Evolutionary conservation across 1,140 invertebrate genomes (phyloP).

Genomic region (Semibalanus balanoides): DNA sequence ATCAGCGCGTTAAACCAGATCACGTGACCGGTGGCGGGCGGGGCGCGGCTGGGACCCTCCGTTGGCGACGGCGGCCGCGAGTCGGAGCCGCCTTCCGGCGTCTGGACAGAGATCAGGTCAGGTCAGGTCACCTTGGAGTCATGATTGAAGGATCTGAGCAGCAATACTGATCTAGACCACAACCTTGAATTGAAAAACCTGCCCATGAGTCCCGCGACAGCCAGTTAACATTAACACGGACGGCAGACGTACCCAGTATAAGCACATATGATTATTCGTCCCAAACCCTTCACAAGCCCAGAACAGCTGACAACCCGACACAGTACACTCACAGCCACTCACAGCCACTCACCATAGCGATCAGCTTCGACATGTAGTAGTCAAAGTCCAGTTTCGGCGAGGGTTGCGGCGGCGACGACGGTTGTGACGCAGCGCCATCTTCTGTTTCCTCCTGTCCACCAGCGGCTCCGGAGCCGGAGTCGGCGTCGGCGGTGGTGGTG

Average conservation of each 20-base stretch:
- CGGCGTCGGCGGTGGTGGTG: not conserved
- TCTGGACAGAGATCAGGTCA: not conserved
- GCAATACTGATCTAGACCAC: too few relatives aligned
- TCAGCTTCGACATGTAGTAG: not conserved
- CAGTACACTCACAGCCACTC: too few relatives aligned
- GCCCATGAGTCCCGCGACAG: too few relatives aligned
- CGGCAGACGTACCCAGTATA: too few relatives aligned
- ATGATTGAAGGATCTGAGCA: too few relatives aligned
- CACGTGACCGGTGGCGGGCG: not conserved
- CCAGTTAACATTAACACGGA: too few relatives aligned
- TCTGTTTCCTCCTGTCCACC: not conserved
- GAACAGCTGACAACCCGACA: too few relatives aligned
- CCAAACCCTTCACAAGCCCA: too few relatives aligned
- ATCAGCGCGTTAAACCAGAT: conserved; percentile 4
- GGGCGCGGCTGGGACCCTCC: not conserved
- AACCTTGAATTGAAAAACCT: too few relatives aligned
- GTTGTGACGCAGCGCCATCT: too few relatives aligned
- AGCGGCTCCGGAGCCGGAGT: not conserved
- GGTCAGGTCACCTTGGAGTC: not conserved
- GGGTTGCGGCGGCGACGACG: not conserved
- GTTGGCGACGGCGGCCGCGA: not conserved
- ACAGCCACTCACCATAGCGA: not conserved
- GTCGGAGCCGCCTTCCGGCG: not conserved
- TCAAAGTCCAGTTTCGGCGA: not conserved
- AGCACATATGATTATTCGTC: too few relatives aligned